Base-by-base conservation (phyloP, 2,113 vertebrate genomes). In the Salvelinus alpinus region DNA sequence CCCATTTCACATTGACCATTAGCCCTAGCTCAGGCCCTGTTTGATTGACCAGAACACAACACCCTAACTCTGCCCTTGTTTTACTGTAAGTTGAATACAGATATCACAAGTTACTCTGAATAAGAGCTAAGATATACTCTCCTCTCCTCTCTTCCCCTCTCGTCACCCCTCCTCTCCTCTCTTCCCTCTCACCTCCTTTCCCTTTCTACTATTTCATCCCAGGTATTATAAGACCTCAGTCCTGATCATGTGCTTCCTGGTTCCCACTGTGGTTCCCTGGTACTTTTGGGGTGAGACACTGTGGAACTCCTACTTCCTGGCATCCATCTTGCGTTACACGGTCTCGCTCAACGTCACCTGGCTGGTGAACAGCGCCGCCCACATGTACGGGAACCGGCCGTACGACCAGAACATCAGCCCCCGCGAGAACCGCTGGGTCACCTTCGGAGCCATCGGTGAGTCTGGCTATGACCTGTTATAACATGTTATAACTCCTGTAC, bases 221-320 rank as follows among this genome's bases (percentile, higher is more conserved):
- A 96, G 95, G 78, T 87, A 91, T 83, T 96, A 96, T 89, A 95
- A 95, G 79, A 79, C 74, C 0, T 93, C 88, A 0, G 86, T 96
- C 72, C 81, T 96, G 69, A 1, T 95, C 64, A 82, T 96, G 91
- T 96, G 95, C 82, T 96, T 96, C 84, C 1, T 82, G 0, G 0
- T 96, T 24, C 95, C 95, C 44, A 88, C 87, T 91, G 16, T 94
- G 69, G 94, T 95, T 78, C 95, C 95, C 0, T 95, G 95, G 94
- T 92, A 87, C 78, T 68, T 91, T 80, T 96, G 94, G 94, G 92
- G 89, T 0, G 94, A 96, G 84, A 94, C 88, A 25, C 84, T 95
- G 74, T 94, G 94, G 94, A 95, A 93, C 0, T 90, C 95, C 18
- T 95, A 94, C 84, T 95, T 95, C 85, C 82, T 95, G 64, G 93